A percentile compares a stretch with the other conserved stretches of the same genome.
Evolutionary conservation across 2,888 invertebrate species (phyloP).

Genomic region (Serripes groenlandicus): DNA sequence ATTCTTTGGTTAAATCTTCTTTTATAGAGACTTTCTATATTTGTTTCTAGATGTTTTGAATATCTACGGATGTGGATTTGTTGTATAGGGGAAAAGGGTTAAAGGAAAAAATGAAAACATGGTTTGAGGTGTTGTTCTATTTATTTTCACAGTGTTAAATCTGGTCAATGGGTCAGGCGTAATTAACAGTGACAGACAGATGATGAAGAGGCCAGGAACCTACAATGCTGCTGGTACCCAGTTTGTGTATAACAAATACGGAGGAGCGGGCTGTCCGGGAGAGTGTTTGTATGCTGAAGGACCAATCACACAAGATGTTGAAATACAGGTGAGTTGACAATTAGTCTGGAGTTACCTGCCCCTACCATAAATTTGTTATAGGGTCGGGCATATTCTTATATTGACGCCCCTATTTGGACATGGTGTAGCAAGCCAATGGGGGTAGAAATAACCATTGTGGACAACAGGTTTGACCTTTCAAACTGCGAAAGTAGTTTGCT

Average conservation of each 20-base stretch:
- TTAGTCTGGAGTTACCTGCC: background rate
- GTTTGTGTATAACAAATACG: conserved; percentile 90
- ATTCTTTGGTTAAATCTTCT: no score
- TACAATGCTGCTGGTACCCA: conserved; percentile 93
- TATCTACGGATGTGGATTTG: background rate
- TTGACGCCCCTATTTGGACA: no score
- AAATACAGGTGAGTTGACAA: conserved; percentile 90
- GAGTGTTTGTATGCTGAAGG: conserved; percentile 93
- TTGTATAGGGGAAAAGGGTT: no score
- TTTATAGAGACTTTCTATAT: no score
- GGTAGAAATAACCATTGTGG: no score
- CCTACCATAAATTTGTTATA: no score
- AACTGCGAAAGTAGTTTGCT: no score
- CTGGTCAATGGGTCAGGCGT: conserved; percentile 90
- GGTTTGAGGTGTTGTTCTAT: background rate
- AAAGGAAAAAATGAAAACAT: background rate
- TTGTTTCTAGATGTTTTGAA: background rate
- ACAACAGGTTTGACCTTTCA: no score
- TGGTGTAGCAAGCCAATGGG: no score
- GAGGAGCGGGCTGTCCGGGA: conserved; percentile 77
- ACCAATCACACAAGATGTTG: conserved; percentile 92
- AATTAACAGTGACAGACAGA: conserved; percentile 93
- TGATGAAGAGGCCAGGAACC: conserved; percentile 90
- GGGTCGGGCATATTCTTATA: no score
- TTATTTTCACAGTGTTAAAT: conserved; percentile 94